Conservation (phyloP, 1,140 invertebrate genomes). For the Habropoda laboriosa region DNA sequence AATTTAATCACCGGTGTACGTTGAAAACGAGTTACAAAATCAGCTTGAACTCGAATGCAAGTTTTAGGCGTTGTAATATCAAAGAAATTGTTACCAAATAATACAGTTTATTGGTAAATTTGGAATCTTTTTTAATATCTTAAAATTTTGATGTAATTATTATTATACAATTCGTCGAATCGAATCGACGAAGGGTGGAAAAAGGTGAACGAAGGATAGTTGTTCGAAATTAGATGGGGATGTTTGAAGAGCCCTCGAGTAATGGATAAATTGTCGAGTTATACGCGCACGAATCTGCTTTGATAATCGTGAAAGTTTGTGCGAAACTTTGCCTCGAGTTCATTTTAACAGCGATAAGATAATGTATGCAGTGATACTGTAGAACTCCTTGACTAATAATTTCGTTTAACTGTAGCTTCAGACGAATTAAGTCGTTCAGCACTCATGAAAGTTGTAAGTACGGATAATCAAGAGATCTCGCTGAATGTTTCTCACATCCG, state of each 20-base stretch:
- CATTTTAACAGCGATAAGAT: not conserved
- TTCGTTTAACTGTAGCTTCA: conserved; percentile 12
- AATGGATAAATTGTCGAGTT: not conserved
- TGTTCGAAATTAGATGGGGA: not conserved
- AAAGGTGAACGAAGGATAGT: not conserved
- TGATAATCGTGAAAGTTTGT: not conserved
- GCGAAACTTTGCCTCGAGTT: not conserved
- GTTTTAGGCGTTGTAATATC: not conserved
- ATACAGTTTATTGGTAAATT: too few species aligned
- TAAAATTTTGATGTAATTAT: too few species aligned
- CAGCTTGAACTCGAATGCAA: not conserved
- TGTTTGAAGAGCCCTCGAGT: not conserved
- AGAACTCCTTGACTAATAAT: conserved; percentile 27
- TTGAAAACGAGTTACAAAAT: too few species aligned
- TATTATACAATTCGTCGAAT: too few species aligned
- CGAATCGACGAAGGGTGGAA: too few species aligned
- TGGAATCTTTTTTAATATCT: too few species aligned
- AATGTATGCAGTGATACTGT: conserved; percentile 16
- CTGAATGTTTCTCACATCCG: not conserved
- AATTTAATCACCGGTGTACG: too few species aligned
- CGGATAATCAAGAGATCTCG: not conserved
- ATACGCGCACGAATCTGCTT: conserved; percentile 5
- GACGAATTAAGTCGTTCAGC: not conserved
- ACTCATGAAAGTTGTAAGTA: not conserved
- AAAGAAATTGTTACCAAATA: not conserved